Percentiles rank a stretch among this genome's conserved stretches.
phyloP scores from a whole-genome alignment of 2,888 invertebrate genomes.

The Diogma glabrata region DNA sequence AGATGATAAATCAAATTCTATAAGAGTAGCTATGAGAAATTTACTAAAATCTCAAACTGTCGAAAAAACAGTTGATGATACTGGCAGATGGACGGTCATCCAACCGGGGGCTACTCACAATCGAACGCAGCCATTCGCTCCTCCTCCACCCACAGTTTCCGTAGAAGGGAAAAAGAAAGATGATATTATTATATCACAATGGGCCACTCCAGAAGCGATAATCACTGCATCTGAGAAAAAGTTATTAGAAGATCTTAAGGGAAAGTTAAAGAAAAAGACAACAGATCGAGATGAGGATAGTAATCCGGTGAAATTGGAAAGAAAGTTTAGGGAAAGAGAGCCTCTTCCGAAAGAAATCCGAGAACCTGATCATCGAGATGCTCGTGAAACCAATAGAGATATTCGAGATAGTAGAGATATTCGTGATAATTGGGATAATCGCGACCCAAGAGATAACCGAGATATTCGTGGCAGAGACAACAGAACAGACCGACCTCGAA shows the following conservation, averaged over 20 bases:
- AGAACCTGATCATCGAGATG: conserved; percentile 22
- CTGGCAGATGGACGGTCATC: conserved; percentile 37
- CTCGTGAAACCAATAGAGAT: not conserved
- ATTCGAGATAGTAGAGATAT: not conserved
- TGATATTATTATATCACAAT: conserved; percentile 42
- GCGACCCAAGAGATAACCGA: not conserved
- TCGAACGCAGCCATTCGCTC: conserved; percentile 13
- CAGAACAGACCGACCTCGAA: conserved; percentile 29
- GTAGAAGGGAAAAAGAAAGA: conserved; percentile 33
- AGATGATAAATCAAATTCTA: conserved; percentile 44
- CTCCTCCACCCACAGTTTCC: conserved; percentile 24
- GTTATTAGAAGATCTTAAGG: conserved; percentile 40
- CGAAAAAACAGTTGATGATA: conserved; percentile 24
- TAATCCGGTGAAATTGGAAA: conserved; percentile 16
- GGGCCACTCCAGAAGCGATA: conserved; percentile 44
- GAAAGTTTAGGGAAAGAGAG: conserved; percentile 21
- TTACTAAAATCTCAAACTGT: conserved; percentile 35
- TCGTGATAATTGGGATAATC: conserved; percentile 1
- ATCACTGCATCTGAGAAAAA: conserved; percentile 46
- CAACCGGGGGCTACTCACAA: conserved; percentile 29
- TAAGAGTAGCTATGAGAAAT: conserved; percentile 54
- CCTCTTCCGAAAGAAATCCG: conserved; percentile 20
- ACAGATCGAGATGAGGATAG: not conserved
- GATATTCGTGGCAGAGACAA: conserved; percentile 15
- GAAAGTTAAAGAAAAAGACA: conserved; percentile 31